phyloP scores from a whole-genome alignment of 1,140 invertebrate species.

The Drosophila mauritiana region DNA sequence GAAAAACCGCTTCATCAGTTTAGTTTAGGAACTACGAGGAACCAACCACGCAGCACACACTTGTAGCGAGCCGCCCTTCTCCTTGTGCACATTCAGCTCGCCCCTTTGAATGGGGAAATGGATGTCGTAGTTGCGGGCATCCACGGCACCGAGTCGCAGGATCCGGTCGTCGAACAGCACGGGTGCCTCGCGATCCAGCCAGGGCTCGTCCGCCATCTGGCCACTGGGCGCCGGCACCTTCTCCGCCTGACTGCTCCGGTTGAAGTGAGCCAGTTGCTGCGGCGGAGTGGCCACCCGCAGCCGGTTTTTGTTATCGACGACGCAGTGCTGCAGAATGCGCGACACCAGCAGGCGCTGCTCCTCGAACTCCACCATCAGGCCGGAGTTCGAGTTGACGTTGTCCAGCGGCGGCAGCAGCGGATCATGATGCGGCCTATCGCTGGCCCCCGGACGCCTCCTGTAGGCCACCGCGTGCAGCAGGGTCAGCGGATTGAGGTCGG shows the following conservation, averaged over 20 bases:
- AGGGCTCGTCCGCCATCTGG: constrained; percentile 8
- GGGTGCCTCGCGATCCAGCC: constrained; percentile 19
- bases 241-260: constrained; percentile 90
- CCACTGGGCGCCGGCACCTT: constrained; percentile 73
- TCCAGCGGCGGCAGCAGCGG: constrained; percentile 76
- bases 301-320: constrained; percentile 91
- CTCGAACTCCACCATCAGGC: constrained; percentile 89
- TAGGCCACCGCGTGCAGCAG: constrained; percentile 95
- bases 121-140: constrained; percentile 91
- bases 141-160: constrained; percentile 89
- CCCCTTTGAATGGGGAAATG: constrained; percentile 95
- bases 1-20: not conserved
- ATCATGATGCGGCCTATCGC: constrained; percentile 88
- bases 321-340: constrained; percentile 92
- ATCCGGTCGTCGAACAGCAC: constrained; percentile 68
- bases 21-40: too few relatives aligned
- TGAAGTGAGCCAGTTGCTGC: constrained; percentile 94
- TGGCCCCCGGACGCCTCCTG: constrained; percentile 87
- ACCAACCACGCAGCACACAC: not conserved
- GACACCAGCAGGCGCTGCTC: constrained; percentile 92
- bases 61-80: constrained; percentile 93
- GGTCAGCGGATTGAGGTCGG: constrained; percentile 93
- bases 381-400: constrained; percentile 41
- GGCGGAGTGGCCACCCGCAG: constrained; percentile 93
- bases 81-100: constrained; percentile 93